Evolutionary conservation across 2,113 vertebrate species (phyloP).

Genomic region (Bothrops jararaca): DNA sequence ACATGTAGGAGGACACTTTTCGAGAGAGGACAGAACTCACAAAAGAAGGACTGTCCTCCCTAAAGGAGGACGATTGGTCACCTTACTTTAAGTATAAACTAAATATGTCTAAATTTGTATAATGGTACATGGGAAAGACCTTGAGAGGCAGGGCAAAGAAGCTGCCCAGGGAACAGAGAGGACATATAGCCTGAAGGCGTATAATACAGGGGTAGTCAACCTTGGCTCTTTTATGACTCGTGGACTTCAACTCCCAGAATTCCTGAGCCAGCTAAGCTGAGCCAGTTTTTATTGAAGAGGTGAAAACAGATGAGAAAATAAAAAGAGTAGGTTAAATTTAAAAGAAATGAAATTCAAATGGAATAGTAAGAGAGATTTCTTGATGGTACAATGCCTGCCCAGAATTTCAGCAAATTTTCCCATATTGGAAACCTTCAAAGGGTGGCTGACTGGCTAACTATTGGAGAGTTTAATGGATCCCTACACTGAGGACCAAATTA

Average conservation of each 20-base stretch:
- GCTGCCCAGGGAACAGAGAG: too few species aligned
- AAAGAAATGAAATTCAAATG: neutral
- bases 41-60: too few species aligned
- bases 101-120: neutral
- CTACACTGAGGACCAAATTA: neutral
- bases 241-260: too few species aligned
- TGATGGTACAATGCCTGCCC: neutral
- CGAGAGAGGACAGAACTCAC: too few species aligned
- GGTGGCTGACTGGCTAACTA: neutral
- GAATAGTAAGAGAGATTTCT: neutral
- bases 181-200: too few species aligned
- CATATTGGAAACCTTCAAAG: neutral
- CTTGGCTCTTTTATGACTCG: too few species aligned
- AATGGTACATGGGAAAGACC: too few species aligned
- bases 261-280: too few species aligned
- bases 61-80: too few species aligned
- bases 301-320: neutral
- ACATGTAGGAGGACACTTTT: too few species aligned
- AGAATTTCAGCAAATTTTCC: neutral
- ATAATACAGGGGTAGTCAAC: too few species aligned
- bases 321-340: neutral
- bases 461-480: neutral
- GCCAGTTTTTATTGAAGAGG: neutral
- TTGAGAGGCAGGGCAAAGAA: too few species aligned
- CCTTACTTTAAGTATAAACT: neutral